Conservation (phyloP, 2,113 vertebrate genomes). For the Microcebus griseorufus region DNA sequence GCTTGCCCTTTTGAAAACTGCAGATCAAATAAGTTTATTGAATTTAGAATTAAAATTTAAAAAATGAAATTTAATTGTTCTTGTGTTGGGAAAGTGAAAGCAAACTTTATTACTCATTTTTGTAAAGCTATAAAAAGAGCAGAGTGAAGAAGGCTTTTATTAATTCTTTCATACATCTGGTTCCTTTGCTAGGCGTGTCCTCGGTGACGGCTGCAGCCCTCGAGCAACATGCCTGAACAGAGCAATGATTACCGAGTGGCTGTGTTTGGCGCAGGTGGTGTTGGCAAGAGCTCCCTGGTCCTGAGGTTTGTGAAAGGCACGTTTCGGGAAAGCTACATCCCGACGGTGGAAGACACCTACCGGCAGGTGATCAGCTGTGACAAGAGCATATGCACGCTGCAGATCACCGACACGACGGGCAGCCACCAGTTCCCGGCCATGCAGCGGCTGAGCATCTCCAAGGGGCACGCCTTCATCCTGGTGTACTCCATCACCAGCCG, state of each 20-base stretch:
- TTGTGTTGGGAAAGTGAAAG: neutral
- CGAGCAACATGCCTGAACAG: conserved; percentile 88
- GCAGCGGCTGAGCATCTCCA: conserved; percentile 91
- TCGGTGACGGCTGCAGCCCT: neutral
- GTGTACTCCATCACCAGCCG: conserved; percentile 90
- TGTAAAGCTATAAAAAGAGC: neutral
- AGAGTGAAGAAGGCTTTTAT: fast-evolving
- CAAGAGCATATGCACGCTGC: conserved; percentile 91
- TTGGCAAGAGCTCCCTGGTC: conserved; percentile 90
- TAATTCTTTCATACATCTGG: conserved; percentile 26
- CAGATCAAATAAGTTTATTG: neutral
- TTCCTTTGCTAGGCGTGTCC: conserved; percentile 71
- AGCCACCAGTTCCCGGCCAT: conserved; percentile 92
- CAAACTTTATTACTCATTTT: neutral
- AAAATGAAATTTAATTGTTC: neutral
- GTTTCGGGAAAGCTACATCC: conserved; percentile 90
- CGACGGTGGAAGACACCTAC: conserved; percentile 91
- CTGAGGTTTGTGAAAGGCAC: conserved; percentile 90
- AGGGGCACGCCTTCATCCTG: conserved; percentile 90
- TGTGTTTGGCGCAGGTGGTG: conserved; percentile 90
- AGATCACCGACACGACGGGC: conserved; percentile 91
- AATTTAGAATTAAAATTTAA: neutral
- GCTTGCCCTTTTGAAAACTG: neutral
- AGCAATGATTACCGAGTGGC: conserved; percentile 91
- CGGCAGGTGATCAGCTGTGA: conserved; percentile 92